A percentile compares a stretch with the other conserved stretches of the same genome.
phyloP scores from a whole-genome alignment of 2,888 invertebrate species.

The Chrysomela aeneicollis region DNA sequence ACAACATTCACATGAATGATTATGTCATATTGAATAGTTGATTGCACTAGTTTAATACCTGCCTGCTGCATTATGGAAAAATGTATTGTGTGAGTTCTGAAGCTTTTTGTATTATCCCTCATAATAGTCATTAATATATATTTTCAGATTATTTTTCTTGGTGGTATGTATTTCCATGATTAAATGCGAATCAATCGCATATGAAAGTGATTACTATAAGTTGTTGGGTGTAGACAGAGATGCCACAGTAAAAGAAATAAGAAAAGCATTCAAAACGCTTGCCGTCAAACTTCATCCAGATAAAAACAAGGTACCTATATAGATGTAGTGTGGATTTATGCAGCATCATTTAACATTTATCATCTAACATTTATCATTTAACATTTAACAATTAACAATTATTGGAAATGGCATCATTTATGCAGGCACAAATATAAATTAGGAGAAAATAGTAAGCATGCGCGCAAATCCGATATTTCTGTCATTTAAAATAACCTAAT shows the following conservation, averaged over 20 bases:
- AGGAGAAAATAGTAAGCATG: too few species aligned
- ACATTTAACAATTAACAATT: too few species aligned
- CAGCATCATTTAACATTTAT: too few species aligned
- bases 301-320: constrained; percentile 65
- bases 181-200: constrained; percentile 9
- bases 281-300: constrained; percentile 78
- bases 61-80: neutral
- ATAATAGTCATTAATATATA: neutral
- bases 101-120: neutral
- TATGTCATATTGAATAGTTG: neutral
- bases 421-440: too few species aligned
- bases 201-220: constrained; percentile 53
- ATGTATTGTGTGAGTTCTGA: neutral
- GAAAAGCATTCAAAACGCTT: constrained; percentile 76
- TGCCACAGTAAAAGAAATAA: constrained; percentile 72
- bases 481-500: too few species aligned
- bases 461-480: too few species aligned
- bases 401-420: too few species aligned
- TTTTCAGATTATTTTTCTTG: constrained; percentile 18
- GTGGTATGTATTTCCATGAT: constrained; percentile 10
- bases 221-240: constrained; percentile 66
- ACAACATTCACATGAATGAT: neutral
- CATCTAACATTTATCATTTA: too few species aligned
- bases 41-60: too few species aligned
- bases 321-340: neutral